Conservation (phyloP, 92 coral and sea anemone genomes). For the Epizoanthus scotinus region DNA sequence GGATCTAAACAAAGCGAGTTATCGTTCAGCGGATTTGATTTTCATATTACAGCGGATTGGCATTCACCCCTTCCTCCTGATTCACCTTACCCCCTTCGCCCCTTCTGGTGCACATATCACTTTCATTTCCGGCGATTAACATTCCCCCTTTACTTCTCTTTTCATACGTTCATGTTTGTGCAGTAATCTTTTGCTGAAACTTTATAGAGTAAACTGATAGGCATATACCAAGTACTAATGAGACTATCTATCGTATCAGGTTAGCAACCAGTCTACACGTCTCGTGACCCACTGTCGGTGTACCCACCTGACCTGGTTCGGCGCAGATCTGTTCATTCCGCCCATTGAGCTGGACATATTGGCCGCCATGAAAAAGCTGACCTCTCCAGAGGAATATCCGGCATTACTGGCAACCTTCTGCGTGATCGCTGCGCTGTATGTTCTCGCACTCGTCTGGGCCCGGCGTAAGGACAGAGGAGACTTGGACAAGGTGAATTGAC, state of each 20-base stretch:
- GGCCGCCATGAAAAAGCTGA: slow-evolving; percentile 47
- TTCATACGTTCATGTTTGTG: no score
- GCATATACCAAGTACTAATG: not conserved
- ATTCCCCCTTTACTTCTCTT: no score
- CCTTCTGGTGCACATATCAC: no score
- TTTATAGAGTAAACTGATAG: not conserved
- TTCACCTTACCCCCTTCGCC: no score
- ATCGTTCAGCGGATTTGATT: no score
- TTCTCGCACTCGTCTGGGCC: slow-evolving; percentile 84
- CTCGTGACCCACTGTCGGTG: slow-evolving; percentile 77
- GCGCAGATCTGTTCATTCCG: slow-evolving; percentile 87
- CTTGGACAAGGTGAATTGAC: slow-evolving; percentile 52
- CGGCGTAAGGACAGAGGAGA: slow-evolving; percentile 77
- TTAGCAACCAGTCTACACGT: slow-evolving; percentile 67
- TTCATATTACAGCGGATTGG: no score
- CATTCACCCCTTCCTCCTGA: no score
- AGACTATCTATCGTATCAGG: slow-evolving; percentile 43
- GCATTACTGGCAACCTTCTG: slow-evolving; percentile 85
- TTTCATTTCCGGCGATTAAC: no score
- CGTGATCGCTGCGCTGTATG: slow-evolving; percentile 68
- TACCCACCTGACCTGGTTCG: slow-evolving; percentile 93
- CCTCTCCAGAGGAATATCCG: slow-evolving; percentile 62
- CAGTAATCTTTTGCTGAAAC: not conserved
- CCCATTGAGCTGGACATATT: slow-evolving; percentile 78
- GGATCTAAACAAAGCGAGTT: no score